Evolutionary conservation across 2,888 invertebrate species (phyloP).

Genomic region (Pristionchus fissidentatus): DNA sequence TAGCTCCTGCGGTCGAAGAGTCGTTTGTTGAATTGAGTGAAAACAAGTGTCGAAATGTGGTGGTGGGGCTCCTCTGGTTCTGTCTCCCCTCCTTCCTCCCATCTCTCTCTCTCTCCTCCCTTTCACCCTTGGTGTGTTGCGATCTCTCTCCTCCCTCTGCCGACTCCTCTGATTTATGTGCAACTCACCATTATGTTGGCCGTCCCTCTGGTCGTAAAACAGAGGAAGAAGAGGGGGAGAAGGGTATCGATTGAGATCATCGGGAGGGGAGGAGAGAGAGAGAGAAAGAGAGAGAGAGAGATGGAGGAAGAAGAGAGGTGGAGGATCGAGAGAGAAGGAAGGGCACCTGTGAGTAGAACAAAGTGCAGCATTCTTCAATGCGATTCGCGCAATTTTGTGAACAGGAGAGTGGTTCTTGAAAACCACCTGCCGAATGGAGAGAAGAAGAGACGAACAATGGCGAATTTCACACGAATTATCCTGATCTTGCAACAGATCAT

Average conservation of each 20-base stretch:
- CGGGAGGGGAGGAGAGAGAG: not conserved
- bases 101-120: not conserved
- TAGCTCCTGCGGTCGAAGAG: no score
- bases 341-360: no score
- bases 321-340: constrained; percentile 16
- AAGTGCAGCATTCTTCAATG: no score
- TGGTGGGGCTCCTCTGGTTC: constrained; percentile 7
- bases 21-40: no score
- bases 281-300: not conserved
- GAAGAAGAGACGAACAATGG: no score
- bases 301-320: not conserved
- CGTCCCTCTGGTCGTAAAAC: constrained; percentile 46
- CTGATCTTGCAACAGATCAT: no score
- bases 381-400: no score
- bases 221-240: constrained; percentile 13
- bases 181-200: constrained; percentile 45
- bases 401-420: no score
- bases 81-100: constrained; percentile 29
- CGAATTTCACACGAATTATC: no score
- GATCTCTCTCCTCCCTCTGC: not conserved
- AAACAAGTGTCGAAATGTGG: constrained; percentile 38
- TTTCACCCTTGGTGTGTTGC: constrained; percentile 1
- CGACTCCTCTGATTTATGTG: constrained; percentile 43
- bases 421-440: no score
- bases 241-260: not conserved